Percentiles rank a stretch among this genome's conserved stretches.
Conservation (phyloP, 2,888 invertebrate genomes). For the Chydorus sphaericus region DNA sequence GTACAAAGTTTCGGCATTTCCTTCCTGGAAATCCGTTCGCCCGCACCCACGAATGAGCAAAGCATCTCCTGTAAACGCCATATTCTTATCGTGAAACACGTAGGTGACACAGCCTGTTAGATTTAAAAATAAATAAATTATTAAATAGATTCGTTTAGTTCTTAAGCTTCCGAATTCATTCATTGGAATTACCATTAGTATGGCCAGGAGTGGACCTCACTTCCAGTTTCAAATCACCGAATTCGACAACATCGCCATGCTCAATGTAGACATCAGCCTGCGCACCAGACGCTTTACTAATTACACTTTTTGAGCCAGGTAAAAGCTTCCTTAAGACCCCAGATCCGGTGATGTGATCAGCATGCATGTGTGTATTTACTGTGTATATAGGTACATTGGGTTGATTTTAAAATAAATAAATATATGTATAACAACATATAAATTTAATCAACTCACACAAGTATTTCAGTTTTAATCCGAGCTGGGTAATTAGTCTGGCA, state of each 20-base stretch:
- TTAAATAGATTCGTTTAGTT: too few species aligned
- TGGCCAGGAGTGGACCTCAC: constrained; percentile 75
- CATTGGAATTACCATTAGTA: constrained; percentile 67
- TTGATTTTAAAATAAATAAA: too few species aligned
- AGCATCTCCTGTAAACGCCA: constrained; percentile 90
- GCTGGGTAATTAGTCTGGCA: constrained; percentile 50
- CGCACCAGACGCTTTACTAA: constrained; percentile 66
- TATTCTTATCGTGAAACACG: constrained; percentile 55
- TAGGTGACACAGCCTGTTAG: constrained; percentile 72
- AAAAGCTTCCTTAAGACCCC: constrained; percentile 62
- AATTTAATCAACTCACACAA: too few species aligned
- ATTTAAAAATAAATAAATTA: too few species aligned
- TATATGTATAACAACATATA: too few species aligned
- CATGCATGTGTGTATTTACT: constrained; percentile 99
- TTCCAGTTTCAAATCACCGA: constrained; percentile 54
- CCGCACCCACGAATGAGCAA: constrained; percentile 86
- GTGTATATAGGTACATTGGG: too few species aligned
- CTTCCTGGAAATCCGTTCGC: constrained; percentile 96
- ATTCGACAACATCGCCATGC: constrained; percentile 53
- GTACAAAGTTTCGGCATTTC: constrained; percentile 60
- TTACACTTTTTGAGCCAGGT: constrained; percentile 63
- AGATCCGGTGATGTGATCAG: constrained; percentile 94
- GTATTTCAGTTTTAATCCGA: constrained; percentile 58
- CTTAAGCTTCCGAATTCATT: too few species aligned
- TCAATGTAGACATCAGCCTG: constrained; percentile 62